These are phyloP conservation scores for Myotis brandtii DNA, from an alignment of 2,113 vertebrate genomes.

Conservation along the genomic window DNA sequence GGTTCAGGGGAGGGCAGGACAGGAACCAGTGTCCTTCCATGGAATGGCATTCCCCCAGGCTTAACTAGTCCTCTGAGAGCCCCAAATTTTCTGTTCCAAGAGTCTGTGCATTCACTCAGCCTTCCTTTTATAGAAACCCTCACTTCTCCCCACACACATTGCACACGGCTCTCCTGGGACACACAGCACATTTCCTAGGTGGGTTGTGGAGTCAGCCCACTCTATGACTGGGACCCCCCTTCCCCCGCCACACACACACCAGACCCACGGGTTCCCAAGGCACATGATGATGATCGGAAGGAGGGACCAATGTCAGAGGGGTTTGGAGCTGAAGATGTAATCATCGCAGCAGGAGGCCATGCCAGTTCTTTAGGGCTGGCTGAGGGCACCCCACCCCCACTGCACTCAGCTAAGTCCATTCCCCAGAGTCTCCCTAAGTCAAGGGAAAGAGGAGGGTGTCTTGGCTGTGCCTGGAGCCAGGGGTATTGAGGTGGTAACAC, in stretches of 20 bases:
- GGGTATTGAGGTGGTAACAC: neutral
- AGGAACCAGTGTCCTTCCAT: neutral
- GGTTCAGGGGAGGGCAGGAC: neutral
- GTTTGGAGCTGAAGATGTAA: neutral
- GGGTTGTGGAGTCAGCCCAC: neutral
- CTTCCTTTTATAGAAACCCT: conserved; percentile 75
- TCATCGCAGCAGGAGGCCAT: neutral
- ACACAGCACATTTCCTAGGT: neutral
- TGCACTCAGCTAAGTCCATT: neutral
- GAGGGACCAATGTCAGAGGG: neutral
- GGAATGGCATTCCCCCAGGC: neutral
- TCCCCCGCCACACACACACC: neutral
- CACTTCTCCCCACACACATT: conserved; percentile 15
- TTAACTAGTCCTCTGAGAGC: neutral
- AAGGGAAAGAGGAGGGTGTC: neutral
- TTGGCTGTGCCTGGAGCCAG: neutral
- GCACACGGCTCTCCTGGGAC: conserved; percentile 20
- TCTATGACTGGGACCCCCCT: neutral
- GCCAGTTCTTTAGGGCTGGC: neutral
- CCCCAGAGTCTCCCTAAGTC: too few relatives aligned
- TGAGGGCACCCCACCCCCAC: too few relatives aligned
- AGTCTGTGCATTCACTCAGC: conserved; percentile 5
- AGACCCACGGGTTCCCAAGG: neutral
- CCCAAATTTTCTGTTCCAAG: neutral
- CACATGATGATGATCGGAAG: neutral